Conservation (phyloP, 2,888 invertebrate genomes). For the Dermolepida albohirtum region DNA sequence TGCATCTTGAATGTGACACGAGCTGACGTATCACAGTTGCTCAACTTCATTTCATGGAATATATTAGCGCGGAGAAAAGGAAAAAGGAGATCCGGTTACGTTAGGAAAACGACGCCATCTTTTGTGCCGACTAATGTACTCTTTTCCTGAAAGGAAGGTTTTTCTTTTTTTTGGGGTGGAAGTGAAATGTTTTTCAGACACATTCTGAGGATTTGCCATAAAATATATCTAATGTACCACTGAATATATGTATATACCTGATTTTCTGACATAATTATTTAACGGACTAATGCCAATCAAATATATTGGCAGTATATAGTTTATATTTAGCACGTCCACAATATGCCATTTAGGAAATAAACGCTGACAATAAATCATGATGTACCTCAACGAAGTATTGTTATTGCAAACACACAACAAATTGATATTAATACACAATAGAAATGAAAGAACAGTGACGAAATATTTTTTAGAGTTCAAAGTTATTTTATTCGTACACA, state of each 20-base stretch:
- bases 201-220: background rate
- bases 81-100: slow-evolving; percentile 21
- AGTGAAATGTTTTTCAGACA: background rate
- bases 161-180: background rate
- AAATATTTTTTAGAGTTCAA: too few species aligned
- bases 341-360: too few species aligned
- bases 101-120: slow-evolving; percentile 19
- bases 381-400: too few species aligned
- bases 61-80: slow-evolving; percentile 9
- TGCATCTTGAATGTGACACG: slow-evolving; percentile 9
- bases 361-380: too few species aligned
- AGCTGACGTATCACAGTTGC: slow-evolving; percentile 4
- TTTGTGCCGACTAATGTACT: slow-evolving; percentile 17
- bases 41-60: slow-evolving; percentile 15
- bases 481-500: too few species aligned
- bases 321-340: too few species aligned
- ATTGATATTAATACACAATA: too few species aligned
- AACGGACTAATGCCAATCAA: too few species aligned
- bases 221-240: background rate
- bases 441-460: too few species aligned
- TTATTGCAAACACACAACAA: too few species aligned
- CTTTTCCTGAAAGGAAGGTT: background rate
- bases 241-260: background rate
- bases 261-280: too few species aligned
- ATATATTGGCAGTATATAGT: too few species aligned